Base-by-base conservation (phyloP, 2,113 vertebrate species). In the Poecilia latipinna region DNA sequence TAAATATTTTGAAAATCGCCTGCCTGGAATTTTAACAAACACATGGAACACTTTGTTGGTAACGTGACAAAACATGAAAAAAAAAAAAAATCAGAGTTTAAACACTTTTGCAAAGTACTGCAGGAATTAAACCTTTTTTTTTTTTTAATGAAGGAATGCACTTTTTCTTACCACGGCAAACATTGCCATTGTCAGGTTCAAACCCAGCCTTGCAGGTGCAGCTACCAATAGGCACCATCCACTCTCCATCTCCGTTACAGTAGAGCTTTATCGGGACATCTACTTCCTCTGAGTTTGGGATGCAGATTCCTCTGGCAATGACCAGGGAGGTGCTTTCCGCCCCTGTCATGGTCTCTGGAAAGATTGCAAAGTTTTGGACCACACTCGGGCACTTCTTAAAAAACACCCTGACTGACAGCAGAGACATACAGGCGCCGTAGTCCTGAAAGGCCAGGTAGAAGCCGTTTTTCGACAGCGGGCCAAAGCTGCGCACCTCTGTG, bases 361-460 rank as follows among this genome's bases (percentile, higher is more conserved):
- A 99, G 85, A 97, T 94, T 5, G 98, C 98, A 28, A 98, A 99
- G 90, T 98, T 99, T 92, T 99, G 98, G 79, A 99, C 97, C 81
- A 99, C 96, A 0, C 97, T 98, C 17, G 98, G 98, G 85, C 98
- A 99, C 89, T 98, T 99, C 91, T 99, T 99, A 88, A 97, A 98
- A 94, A 99, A 99, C 78, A 99, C 98, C 68, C 98, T 95, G 32
- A 99, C 98, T 0, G 98, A 99, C 57, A 99, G 95, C 82, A 99
- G 94, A 77, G 98, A 99, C 98, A 99, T 99, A 80, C 98, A 99
- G 71, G 97, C 98, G 8, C 98, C 98, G 0, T 99, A 99, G 94
- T 99, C 98, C 93, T 99, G 98, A 88, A 99, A 99, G 51, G 98
- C 98, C 72, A 99, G 90, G 91, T 99, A 99, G 94, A 99, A 99